Base-by-base conservation (phyloP, 2,113 vertebrate genomes). In the Labeo rohita region DNA sequence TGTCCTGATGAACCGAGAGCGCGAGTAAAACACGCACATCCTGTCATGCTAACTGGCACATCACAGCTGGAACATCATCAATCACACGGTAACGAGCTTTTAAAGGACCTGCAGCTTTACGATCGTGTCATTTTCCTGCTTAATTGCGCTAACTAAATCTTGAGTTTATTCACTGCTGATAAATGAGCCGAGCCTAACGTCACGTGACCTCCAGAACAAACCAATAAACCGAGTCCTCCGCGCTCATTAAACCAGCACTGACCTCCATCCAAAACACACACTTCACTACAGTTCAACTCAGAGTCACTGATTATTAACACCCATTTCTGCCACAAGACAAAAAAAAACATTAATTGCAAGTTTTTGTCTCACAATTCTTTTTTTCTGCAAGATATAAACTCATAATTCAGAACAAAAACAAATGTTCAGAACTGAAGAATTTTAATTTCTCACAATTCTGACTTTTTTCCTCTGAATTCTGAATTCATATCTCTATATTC, bases 101-200 rank as follows among this genome's bases (percentile, higher is more conserved):
- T 13, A 72, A 72, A 45, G 45, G 36, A 45, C 18, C 70, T 7
- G n/a, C 73, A 15, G 45, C n/a, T 75, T 45, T 75, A 75, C n/a
- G 6, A 15, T 4, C 72, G 11, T 75, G 72, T 75, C 45, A 28
- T 75, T 23, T 49, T 75, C 5, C 73, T 75, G 73, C 43, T 75
- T 75, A 75, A 75, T 75, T 50, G n/a, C 2, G 6, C 73, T 28
- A 75, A 75, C 12, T 75, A 75, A 75, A 49, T 34, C 63, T 4
- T 13, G 23, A 66, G 63, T 34, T 66, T 34, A 66, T 49, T 50
- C 3, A 49, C n/a, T 49, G 73, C 21, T 75, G 73, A 75, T 75
- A 75, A 75, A 75, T 12, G 11, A 28, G 3, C n/a, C 12, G 6
- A 8, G 43, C 0, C 21, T 23, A 75, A 56, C 76, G 36, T 78